Base-by-base conservation (phyloP, 2,888 invertebrate species). In the Actias luna region DNA sequence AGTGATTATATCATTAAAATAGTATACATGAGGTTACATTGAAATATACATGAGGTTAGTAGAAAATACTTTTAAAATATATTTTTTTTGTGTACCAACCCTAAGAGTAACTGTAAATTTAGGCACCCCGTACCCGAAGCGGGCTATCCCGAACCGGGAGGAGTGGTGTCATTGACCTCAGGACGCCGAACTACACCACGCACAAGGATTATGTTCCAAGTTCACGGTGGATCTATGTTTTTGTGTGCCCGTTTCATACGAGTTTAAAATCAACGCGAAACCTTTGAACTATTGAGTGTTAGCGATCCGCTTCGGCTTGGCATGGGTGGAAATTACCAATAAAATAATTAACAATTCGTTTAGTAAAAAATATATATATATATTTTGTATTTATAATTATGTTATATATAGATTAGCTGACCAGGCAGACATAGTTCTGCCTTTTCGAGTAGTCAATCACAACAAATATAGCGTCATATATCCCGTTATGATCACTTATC, bases 91-190 rank as follows among this genome's bases (percentile, higher is more conserved):
- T 33, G 57, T 22, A 50, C 12, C 62, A 65, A 39, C 65, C 65
- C 63, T 65, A 63, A 46, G 10, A n/a, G 39, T 65, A 65, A 65
- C 65, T 65, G 65, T 65, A 65, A 63, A 65, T 63, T 63, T 63
- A 59, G 63, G 63, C 59, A 55, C 59, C 60, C 63, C 52, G 64
- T 59, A 58, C 59, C n/a, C 18, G 59, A 52, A 58, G 58, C 63
- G 63, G 65, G 65, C 65, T 65, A 65, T 63, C 65, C 65, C 65
- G 63, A 18, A 36, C 39, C 46, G 50, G 59, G 61, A 62, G 57
- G 57, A 62, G 39, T 22, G 59, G 18, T 50, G 63, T 58, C 61
- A 25, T 27, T 58, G 64, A 64, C 61, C 64, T 33, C 2, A 22
- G 25, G 46, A 50, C 46, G 46, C 22, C 3, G 46, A 5, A 8